A percentile compares a stretch with the other conserved stretches of the same genome.
Evolutionary conservation across 1,140 invertebrate genomes (phyloP).

Genomic region (Drosophila grimshawi): DNA sequence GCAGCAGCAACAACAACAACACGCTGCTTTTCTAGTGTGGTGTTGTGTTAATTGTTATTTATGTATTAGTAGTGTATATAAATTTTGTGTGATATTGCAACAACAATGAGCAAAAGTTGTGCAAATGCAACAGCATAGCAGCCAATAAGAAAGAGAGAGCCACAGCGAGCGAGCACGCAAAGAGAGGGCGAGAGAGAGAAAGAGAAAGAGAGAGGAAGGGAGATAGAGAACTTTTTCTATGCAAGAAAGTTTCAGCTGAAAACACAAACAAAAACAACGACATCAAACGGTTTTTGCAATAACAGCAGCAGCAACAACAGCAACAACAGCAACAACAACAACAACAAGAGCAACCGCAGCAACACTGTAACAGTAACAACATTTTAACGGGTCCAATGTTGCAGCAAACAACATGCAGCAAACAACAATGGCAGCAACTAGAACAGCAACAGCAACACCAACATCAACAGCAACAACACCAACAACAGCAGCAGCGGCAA

Average conservation of each 20-base stretch:
- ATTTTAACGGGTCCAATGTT: conserved; percentile 76
- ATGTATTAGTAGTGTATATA: conserved; percentile 75
- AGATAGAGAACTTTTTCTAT: background rate
- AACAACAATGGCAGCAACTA: conserved; percentile 61
- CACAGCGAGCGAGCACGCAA: background rate
- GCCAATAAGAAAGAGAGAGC: background rate
- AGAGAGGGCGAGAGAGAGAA: conserved; percentile 1
- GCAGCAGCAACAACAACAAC: conserved; percentile 24
- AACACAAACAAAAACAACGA: conserved; percentile 67
- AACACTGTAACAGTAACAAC: conserved; percentile 53
- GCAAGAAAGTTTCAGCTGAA: conserved; percentile 34
- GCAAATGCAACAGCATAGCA: conserved; percentile 35
- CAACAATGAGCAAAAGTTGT: conserved; percentile 48
- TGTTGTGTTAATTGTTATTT: conserved; percentile 76
- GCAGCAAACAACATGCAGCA: conserved; percentile 79
- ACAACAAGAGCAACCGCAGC: conserved; percentile 26
- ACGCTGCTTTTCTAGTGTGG: conserved; percentile 41
- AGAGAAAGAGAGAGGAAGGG: conserved; percentile 8
- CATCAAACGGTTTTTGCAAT: conserved; percentile 69
- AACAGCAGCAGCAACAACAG: conserved; percentile 30
- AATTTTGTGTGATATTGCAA: conserved; percentile 71
- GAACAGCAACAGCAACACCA: conserved; percentile 50
- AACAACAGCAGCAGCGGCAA: conserved; percentile 26
- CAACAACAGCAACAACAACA: conserved; percentile 37
- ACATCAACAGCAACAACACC: conserved; percentile 29